phyloP scores from a whole-genome alignment of 2,113 vertebrate genomes.

The Dolichallabes microphthalmus region DNA sequence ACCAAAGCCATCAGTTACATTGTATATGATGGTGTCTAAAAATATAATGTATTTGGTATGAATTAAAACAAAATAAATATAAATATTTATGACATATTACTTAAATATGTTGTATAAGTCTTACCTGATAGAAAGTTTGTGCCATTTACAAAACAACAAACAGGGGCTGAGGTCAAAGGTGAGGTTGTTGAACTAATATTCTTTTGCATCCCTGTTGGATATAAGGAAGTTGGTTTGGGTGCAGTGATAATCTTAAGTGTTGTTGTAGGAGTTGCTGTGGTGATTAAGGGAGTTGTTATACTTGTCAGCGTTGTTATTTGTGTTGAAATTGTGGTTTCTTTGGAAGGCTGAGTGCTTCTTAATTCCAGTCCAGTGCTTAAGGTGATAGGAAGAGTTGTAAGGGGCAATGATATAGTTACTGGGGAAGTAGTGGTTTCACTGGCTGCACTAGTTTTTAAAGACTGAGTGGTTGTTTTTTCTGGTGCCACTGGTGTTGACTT shows the following conservation, averaged over 20 bases:
- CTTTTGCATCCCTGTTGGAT: slow-evolving; percentile 4
- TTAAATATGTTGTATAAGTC: neutral
- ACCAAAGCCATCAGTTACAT: slow-evolving; percentile 62
- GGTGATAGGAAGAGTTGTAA: neutral
- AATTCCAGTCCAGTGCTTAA: too few species aligned
- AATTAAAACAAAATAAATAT: neutral
- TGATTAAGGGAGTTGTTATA: neutral
- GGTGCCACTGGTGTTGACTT: neutral
- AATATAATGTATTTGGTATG: neutral
- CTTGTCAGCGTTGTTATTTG: slow-evolving; percentile 22
- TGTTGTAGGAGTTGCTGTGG: neutral
- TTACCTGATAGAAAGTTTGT: slow-evolving; percentile 46
- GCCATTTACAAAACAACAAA: slow-evolving; percentile 47
- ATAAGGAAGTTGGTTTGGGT: neutral
- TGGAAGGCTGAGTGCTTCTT: neutral
- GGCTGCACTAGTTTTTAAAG: neutral
- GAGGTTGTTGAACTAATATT: neutral
- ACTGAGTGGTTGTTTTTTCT: neutral
- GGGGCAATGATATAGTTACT: slow-evolving; percentile 14
- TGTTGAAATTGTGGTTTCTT: neutral
- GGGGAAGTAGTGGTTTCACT: neutral
- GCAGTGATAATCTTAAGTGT: neutral
- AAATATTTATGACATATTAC: neutral
- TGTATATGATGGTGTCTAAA: slow-evolving; percentile 74
- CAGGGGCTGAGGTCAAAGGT: neutral